Evolutionary conservation across 2,888 invertebrate genomes (phyloP).

Genomic region (Odontothrips loti): DNA sequence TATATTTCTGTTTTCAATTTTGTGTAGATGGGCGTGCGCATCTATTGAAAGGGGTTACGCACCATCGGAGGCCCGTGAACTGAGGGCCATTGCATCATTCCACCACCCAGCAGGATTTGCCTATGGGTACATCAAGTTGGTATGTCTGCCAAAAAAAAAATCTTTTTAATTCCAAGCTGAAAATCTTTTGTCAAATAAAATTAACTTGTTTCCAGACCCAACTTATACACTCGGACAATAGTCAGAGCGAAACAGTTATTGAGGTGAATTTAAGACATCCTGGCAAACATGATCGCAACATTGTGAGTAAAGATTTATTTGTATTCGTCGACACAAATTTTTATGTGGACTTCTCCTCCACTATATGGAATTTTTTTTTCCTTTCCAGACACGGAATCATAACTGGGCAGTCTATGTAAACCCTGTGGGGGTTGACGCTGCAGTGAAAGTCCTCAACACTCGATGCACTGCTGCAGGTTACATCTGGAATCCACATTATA

Average conservation of each 20-base stretch:
- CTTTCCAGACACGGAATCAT: slow-evolving; percentile 69
- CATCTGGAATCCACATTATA: slow-evolving; percentile 86
- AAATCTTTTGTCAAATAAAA: slow-evolving; percentile 26
- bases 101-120: slow-evolving; percentile 84
- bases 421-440: slow-evolving; percentile 85
- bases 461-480: slow-evolving; percentile 89
- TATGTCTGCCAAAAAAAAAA: slow-evolving; percentile 44
- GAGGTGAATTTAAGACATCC: slow-evolving; percentile 86
- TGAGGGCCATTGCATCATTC: slow-evolving; percentile 84
- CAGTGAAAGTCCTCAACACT: slow-evolving; percentile 70
- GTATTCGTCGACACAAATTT: slow-evolving; percentile 27
- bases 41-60: slow-evolving; percentile 82
- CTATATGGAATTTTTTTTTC: slow-evolving; percentile 31
- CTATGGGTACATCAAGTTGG: slow-evolving; percentile 79
- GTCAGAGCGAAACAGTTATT: slow-evolving; percentile 83
- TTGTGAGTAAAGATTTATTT: slow-evolving; percentile 53
- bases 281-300: slow-evolving; percentile 75
- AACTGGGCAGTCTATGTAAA: slow-evolving; percentile 90
- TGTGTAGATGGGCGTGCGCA: slow-evolving; percentile 72
- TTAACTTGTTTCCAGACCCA: slow-evolving; percentile 60
- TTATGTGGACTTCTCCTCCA: slow-evolving; percentile 31
- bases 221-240: slow-evolving; percentile 78
- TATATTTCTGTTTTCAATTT: slow-evolving; percentile 27
- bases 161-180: slow-evolving; percentile 27
- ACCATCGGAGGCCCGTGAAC: slow-evolving; percentile 78